Evolutionary conservation across 1,140 invertebrate genomes (phyloP), one percentile per base, ranked within the genome.

Genomic region (Plutomurus gul): DNA sequence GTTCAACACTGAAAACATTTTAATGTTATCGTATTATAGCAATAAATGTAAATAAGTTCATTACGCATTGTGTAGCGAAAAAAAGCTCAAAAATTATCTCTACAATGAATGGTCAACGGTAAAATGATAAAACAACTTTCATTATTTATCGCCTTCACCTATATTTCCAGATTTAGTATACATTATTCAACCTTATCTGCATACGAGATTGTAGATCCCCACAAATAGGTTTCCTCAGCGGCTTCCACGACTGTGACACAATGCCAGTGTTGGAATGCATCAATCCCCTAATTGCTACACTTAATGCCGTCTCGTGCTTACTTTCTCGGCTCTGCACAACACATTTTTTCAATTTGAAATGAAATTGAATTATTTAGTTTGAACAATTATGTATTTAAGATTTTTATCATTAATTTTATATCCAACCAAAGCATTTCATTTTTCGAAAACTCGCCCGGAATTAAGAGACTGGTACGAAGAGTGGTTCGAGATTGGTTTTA

Each of bases 221-320:
- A 37, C 75, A 76, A 7, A 70, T 36, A 8, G 81, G 81, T 39
- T 82, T 82, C 3, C 47, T 46, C 16, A 82, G 22, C 0, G 77
- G 60, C 30, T 43, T 5, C 46, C 56, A 82, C 5, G 30, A 36
- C 22, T 60, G 40, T 2, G 65, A 30, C 4, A 56, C 70, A 13
- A 20, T 30, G 11, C 51, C 27, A 30, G 16, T 47, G 51, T 81
- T 83, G 5, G 79, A 5, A 77, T 78, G 74, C 79, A 83, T 83
- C 5, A 82, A 49, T 10, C 81, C 81, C 25, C 81, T 71, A 75
- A 75, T 72, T 4, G 71, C 72, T 37, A 77, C 30, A 60, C 73
- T 80, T 37, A 82, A 39, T 18, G 43, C 78, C 10, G 78, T 3
- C 60, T 82, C 22, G 30, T 82, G 78, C n/a, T 60, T 77, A 0